Base-by-base conservation (phyloP, 2,797 vertebrate genomes). In the Tamandua tetradactyla region DNA sequence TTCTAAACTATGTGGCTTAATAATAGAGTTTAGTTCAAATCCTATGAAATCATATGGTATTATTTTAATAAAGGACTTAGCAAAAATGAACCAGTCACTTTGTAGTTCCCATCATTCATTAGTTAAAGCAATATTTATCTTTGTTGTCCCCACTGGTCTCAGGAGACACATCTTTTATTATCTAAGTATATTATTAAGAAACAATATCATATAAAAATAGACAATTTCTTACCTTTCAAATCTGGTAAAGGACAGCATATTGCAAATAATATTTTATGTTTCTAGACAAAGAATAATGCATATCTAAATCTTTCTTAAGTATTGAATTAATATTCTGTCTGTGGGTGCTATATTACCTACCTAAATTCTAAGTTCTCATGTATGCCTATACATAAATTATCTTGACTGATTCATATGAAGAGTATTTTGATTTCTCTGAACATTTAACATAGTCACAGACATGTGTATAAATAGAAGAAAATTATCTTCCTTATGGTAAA, bases 381-480 rank as follows among this genome's bases (percentile, higher is more conserved):
- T 64, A 88, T 79, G 30, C 76, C 84, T 95, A 91, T 72, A 96
- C 96, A 96, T 97, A 96, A 95, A 96, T 95, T 64, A 85, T 81
- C 64, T 95, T 62, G 85, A 84, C 97, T 97, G 72, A 93, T 96
- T 32, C 80, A 5, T n/a, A 55, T 94, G 95, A 96, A 78, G 32
- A 93, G 30, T 78, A 64, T 35, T 80, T 61, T 94, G 91, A 96
- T 62, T 94, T 96, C 96, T 96, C 76, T 83, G 18, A 80, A 68
- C 7, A 89, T 40, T 78, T 93, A 93, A 20, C 13, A 92, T 68
- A 74, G 22, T 17, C 94, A 40, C 7, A 83, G 32, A 66, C 11
- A 37, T 2, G 3, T 27, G 3, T 57, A 7, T 68, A 89, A 75
- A 3, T 47, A 83, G 62, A n/a, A 17, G n/a, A 44, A 42, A 66